phyloP scores from a whole-genome alignment of 2,888 invertebrate genomes.

The Psylliodes chrysocephalus region DNA sequence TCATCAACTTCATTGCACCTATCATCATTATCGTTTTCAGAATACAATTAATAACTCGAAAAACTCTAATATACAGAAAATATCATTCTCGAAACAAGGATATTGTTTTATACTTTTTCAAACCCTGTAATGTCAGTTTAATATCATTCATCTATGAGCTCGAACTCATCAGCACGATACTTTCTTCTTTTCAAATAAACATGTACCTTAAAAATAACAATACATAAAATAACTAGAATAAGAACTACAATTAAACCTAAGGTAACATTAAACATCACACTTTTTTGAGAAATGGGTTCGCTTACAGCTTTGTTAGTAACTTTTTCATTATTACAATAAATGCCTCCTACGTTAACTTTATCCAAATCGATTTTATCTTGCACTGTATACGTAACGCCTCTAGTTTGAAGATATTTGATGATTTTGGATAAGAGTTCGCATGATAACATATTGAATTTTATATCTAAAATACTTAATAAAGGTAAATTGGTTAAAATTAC shows the following conservation, averaged over 20 bases:
- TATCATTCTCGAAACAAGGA: too few species aligned
- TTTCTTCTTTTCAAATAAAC: constrained; percentile 53
- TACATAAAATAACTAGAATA: constrained; percentile 39
- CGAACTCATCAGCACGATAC: constrained; percentile 57
- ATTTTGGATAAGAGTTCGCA: constrained; percentile 57
- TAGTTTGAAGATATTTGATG: constrained; percentile 54
- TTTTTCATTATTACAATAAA: constrained; percentile 52
- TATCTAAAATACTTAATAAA: constrained; percentile 54
- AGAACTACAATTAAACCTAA: constrained; percentile 41
- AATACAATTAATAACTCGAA: too few species aligned
- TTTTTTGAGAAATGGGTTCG: background rate
- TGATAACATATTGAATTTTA: constrained; percentile 57
- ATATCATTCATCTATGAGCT: constrained; percentile 51
- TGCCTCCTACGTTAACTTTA: constrained; percentile 60
- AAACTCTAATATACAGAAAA: too few species aligned
- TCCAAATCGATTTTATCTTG: constrained; percentile 54
- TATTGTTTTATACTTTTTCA: too few species aligned
- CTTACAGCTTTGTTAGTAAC: background rate
- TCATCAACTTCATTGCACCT: too few species aligned
- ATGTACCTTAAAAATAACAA: constrained; percentile 48
- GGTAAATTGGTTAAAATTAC: constrained; percentile 55
- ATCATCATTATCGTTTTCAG: too few species aligned
- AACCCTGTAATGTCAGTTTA: too few species aligned
- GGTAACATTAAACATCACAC: constrained; percentile 37
- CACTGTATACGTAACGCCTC: constrained; percentile 54